Conservation (phyloP, 1,140 invertebrate genomes). For the Drosophila paulistorum region DNA sequence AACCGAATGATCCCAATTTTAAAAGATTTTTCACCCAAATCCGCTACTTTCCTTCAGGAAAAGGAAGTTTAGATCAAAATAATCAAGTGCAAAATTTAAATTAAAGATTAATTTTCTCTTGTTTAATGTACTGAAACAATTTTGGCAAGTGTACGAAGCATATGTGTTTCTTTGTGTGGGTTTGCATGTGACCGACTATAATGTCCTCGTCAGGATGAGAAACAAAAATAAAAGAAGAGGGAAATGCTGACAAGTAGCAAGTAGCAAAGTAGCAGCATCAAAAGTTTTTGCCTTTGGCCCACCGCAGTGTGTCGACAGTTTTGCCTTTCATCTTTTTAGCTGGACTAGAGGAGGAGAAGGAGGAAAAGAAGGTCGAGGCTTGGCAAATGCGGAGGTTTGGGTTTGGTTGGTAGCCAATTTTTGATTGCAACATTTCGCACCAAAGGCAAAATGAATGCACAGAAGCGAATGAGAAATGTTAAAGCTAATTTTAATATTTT, state of each 20-base stretch:
- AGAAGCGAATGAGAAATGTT: conserved; percentile 66
- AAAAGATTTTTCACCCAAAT: no score
- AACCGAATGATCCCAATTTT: no score
- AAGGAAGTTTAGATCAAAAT: no score
- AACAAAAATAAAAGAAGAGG: conserved; percentile 55
- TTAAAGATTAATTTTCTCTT: no score
- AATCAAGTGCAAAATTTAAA: no score
- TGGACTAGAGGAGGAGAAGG: background rate
- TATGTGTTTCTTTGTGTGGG: background rate
- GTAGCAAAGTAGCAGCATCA: conserved; percentile 71
- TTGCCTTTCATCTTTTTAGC: conserved; percentile 43
- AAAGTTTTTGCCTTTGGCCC: conserved; percentile 56
- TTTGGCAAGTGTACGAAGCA: background rate
- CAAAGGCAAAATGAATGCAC: conserved; percentile 60
- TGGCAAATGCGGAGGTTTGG: background rate
- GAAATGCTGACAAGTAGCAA: conserved; percentile 51
- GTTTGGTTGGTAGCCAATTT: conserved; percentile 56
- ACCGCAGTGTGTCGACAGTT: conserved; percentile 16
- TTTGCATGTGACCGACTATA: conserved; percentile 1
- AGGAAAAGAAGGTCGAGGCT: background rate
- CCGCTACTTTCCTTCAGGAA: no score
- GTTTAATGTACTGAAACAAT: no score
- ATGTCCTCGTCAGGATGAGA: conserved; percentile 30
- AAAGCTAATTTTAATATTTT: conserved; percentile 82
- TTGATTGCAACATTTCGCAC: conserved; percentile 80